Percentiles rank a stretch among this genome's conserved stretches.
These are phyloP conservation scores for Aldabrachelys gigantea DNA, from an alignment of 2,113 vertebrate genomes.

Conservation along the genomic window DNA sequence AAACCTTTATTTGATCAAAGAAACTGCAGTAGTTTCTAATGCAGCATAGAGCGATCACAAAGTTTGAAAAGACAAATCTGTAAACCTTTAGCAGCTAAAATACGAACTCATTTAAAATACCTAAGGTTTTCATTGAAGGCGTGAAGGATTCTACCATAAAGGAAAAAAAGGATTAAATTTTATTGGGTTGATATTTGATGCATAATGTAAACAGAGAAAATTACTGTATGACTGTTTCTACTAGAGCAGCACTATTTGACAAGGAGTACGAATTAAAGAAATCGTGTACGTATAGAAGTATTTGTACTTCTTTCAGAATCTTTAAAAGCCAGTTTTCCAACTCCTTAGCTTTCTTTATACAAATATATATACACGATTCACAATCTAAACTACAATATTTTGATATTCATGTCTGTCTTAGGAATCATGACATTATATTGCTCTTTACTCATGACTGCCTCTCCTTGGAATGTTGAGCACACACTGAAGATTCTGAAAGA, in stretches of 20 bases:
- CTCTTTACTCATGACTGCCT: background rate
- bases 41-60: background rate
- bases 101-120: background rate
- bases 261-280: background rate
- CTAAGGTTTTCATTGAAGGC: background rate
- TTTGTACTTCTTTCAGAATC: background rate
- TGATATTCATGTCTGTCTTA: background rate
- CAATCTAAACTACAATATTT: background rate
- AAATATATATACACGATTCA: background rate
- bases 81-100: background rate
- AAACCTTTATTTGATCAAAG: background rate
- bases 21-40: background rate
- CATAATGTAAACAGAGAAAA: background rate
- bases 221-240: accelerated
- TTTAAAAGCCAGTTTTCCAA: background rate
- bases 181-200: background rate
- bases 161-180: background rate
- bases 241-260: background rate
- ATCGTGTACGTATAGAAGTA: accelerated
- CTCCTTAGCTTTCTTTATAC: background rate
- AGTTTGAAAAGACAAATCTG: background rate
- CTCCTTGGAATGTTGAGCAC: background rate
- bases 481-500: background rate
- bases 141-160: background rate
- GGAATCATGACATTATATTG: background rate